Conservation (phyloP, 1,140 invertebrate species). For the Zophobas morio region DNA sequence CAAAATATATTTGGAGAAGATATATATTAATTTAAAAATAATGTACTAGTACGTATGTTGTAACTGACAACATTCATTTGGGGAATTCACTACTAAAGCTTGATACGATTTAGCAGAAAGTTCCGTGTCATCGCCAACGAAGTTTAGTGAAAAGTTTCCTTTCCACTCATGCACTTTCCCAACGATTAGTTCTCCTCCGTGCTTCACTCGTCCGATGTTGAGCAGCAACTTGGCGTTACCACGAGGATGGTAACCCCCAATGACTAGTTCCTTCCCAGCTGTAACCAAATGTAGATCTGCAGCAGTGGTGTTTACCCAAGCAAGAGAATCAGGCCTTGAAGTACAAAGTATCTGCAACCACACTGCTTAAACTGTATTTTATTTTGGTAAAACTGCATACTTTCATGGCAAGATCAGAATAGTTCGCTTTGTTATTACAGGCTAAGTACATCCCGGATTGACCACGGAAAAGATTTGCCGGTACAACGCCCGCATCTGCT, state of each 20-base stretch:
- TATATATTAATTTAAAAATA: too few relatives aligned
- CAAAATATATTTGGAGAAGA: too few relatives aligned
- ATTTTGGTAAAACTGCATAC: not conserved
- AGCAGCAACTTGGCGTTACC: constrained; percentile 7
- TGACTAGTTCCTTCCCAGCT: constrained; percentile 17
- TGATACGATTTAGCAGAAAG: too few relatives aligned
- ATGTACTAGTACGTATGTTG: too few relatives aligned
- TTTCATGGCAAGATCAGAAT: not conserved
- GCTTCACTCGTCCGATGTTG: constrained; percentile 4
- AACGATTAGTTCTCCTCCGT: constrained; percentile 5
- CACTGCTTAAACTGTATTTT: not conserved
- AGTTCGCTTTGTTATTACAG: not conserved
- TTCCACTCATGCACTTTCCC: not conserved
- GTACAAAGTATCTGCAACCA: constrained; percentile 41
- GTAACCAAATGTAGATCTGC: not conserved
- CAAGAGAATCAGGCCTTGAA: not conserved
- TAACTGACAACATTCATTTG: too few relatives aligned
- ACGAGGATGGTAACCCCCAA: constrained; percentile 1
- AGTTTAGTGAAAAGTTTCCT: not conserved
- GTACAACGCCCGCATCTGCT: not conserved
- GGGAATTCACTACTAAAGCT: too few relatives aligned
- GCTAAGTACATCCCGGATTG: not conserved
- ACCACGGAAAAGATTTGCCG: not conserved
- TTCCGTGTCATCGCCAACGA: too few relatives aligned
- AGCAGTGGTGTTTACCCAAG: constrained; percentile 12